These are phyloP conservation scores for Drepana falcataria DNA, from an alignment of 2,888 invertebrate species.

Conservation along the genomic window DNA sequence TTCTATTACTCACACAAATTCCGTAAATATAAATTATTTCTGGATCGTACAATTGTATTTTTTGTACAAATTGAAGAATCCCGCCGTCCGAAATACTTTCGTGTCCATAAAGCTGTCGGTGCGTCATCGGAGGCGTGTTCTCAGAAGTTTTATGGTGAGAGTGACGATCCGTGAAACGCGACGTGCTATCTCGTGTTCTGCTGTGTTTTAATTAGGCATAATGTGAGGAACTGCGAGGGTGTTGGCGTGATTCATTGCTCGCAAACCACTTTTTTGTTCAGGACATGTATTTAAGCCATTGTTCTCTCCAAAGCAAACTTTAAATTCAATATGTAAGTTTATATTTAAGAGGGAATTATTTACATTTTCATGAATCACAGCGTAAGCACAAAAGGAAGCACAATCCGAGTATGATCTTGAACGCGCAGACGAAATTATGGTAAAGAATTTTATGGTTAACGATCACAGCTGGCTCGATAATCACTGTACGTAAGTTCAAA, in stretches of 20 bases:
- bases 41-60: constrained; percentile 1
- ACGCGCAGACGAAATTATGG: too few relatives aligned
- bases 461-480: too few relatives aligned
- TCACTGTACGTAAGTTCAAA: too few relatives aligned
- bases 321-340: too few relatives aligned
- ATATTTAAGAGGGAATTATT: too few relatives aligned
- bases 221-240: constrained; percentile 42
- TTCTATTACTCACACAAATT: too few relatives aligned
- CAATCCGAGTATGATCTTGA: too few relatives aligned
- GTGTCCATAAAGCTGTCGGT: constrained; percentile 58
- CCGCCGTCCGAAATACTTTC: constrained; percentile 28
- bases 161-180: constrained; percentile 29
- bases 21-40: not conserved
- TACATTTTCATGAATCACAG: too few relatives aligned
- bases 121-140: constrained; percentile 65
- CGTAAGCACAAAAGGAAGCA: too few relatives aligned
- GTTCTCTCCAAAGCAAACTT: not conserved
- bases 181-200: constrained; percentile 10
- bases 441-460: too few relatives aligned
- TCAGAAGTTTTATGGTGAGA: constrained; percentile 55
- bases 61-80: constrained; percentile 5
- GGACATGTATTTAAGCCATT: not conserved
- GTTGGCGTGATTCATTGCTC: constrained; percentile 40
- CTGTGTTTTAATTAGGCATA: constrained; percentile 37
- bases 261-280: constrained; percentile 7